Base-by-base conservation (phyloP, 1,140 invertebrate genomes). In the Drosophila parvula region DNA sequence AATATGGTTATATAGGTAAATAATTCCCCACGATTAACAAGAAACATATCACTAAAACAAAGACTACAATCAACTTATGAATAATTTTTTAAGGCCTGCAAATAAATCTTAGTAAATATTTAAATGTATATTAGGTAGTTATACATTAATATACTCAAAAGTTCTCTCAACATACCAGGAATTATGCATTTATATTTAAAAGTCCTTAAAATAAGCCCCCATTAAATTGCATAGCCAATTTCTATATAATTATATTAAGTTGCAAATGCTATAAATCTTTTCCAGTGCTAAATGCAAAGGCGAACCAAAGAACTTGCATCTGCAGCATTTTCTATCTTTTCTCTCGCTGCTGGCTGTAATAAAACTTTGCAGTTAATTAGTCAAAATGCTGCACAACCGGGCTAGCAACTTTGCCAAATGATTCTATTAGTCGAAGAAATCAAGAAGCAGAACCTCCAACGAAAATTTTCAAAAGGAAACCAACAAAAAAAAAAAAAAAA, bases 321-420 rank as follows among this genome's bases (percentile, higher is more conserved):
- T 70, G 61, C 60, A 41, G 56, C 32, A 40, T 56, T 69, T 53
- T 47, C 55, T 28, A 69, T 56, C 62, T 60, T 30, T 27, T 34
- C 41, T 34, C 7, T 38, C 36, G 16, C 14, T 43, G 44, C 51
- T 74, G 59, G 70, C 55, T 50, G 58, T 70, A 86, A 79, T 88
- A 82, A 88, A 85, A 88, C 79, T 88, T 82, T 82, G 82, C 79
- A 88, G 82, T 85, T 85, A 88, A 85, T 85, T 85, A 85, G 79
- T 88, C 83, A 88, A 85, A 88, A 85, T 82, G 82, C 73, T 85
- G 79, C 79, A 62, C 65, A 82, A 85, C 82, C 82, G 82, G 82
- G 70, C 77, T 57, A 57, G 69, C 83, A 85, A 82, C 75, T 82
- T 82, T 53, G 47, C 77, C 64, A 78, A 81, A 71, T 81, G 79